phyloP scores from a whole-genome alignment of 2,797 vertebrate genomes.

The Pagetopsis macropterus region DNA sequence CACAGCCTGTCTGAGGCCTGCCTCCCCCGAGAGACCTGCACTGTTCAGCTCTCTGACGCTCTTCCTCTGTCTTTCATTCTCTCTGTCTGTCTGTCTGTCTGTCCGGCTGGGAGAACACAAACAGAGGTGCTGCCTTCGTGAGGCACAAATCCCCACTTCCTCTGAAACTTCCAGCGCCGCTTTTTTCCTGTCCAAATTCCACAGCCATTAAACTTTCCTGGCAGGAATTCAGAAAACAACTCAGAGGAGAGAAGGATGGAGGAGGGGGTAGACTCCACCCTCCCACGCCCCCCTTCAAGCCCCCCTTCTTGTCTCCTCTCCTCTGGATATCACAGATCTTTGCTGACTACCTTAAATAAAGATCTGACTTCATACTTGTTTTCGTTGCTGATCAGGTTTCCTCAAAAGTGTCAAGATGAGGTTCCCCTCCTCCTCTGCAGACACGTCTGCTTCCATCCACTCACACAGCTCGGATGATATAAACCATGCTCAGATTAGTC shows the following conservation, averaged over 20 bases:
- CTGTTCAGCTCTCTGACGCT: constrained; percentile 72
- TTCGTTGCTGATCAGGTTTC: constrained; percentile 83
- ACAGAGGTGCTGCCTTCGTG: constrained; percentile 88
- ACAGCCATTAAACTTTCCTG: constrained; percentile 97
- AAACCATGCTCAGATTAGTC: constrained; percentile 77
- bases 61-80: constrained; percentile 80
- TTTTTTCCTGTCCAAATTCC: constrained; percentile 94
- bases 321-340: constrained; percentile 82
- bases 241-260: constrained; percentile 72
- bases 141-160: constrained; percentile 90
- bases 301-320: constrained; percentile 69
- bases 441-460: constrained; percentile 67
- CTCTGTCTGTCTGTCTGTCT: constrained; percentile 58
- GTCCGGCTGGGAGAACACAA: constrained; percentile 85
- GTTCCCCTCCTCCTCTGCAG: constrained; percentile 49
- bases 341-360: constrained; percentile 85
- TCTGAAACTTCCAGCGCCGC: constrained; percentile 91
- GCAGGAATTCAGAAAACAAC: constrained; percentile 87
- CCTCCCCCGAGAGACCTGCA: constrained; percentile 64
- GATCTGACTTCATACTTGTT: constrained; percentile 85
- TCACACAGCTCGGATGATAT: constrained; percentile 63
- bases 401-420: constrained; percentile 77
- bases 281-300: background rate
- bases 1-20: constrained; percentile 77
- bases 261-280: constrained; percentile 31